Percentiles rank a stretch among this genome's conserved stretches.
Conservation (phyloP, 2,113 vertebrate genomes). For the Isichthys henryi region DNA sequence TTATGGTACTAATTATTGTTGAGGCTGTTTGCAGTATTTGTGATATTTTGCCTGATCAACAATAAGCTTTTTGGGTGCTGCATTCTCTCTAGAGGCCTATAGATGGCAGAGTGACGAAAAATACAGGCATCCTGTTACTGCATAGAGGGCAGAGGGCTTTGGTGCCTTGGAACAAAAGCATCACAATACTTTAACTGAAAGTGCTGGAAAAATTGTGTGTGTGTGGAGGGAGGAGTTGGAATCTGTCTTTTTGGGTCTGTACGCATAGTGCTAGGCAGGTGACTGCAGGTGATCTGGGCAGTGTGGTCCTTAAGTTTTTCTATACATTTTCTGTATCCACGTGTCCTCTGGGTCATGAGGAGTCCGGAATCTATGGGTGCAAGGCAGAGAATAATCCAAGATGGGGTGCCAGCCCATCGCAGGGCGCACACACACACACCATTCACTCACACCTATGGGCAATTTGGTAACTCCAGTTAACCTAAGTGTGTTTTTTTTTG, state of each 20-base stretch:
- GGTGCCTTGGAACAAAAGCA: neutral
- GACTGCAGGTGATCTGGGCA: neutral
- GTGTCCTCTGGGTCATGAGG: too few species aligned
- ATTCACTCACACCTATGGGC: neutral
- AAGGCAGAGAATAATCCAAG: too few species aligned
- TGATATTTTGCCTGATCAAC: neutral
- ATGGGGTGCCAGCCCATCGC: neutral
- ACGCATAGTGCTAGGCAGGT: neutral
- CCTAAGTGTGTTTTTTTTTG: neutral
- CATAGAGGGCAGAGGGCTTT: neutral
- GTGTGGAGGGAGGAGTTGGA: neutral
- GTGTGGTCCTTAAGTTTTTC: neutral
- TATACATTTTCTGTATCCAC: neutral
- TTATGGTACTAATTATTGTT: neutral
- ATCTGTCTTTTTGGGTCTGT: neutral
- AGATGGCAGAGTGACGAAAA: neutral
- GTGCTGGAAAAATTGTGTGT: neutral
- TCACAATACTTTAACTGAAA: neutral
- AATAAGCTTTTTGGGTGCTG: neutral
- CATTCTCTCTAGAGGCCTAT: neutral
- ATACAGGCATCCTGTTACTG: neutral
- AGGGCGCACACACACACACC: neutral
- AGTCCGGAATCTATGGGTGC: neutral
- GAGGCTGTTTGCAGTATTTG: neutral
- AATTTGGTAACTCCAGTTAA: neutral